phyloP scores from a whole-genome alignment of 2,888 invertebrate species.

The Pristionchus exspectatus region DNA sequence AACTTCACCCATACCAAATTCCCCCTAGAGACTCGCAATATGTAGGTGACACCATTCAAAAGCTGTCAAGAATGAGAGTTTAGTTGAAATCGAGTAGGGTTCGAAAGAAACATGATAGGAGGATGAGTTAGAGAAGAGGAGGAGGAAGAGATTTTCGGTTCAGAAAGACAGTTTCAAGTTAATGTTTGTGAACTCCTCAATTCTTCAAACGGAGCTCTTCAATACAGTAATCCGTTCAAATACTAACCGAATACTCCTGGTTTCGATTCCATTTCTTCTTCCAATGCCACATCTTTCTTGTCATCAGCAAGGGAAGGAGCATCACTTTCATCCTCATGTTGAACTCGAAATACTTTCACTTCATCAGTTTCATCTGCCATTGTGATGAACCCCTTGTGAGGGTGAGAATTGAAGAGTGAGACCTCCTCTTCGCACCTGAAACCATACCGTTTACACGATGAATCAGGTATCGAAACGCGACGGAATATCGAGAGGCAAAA shows the following conservation, averaged over 20 bases:
- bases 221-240: neutral
- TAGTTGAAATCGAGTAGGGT: neutral
- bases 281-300: constrained; percentile 73
- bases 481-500: neutral
- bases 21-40: constrained; percentile 34
- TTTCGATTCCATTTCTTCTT: constrained; percentile 59
- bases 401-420: neutral
- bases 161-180: neutral
- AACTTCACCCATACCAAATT: constrained; percentile 46
- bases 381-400: constrained; percentile 1
- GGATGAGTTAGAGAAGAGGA: constrained; percentile 22
- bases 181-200: neutral
- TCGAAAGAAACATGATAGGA: constrained; percentile 39
- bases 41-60: constrained; percentile 15
- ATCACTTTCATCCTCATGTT: constrained; percentile 60
- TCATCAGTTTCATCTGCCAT: constrained; percentile 67
- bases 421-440: too few species aligned
- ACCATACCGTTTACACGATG: neutral
- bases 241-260: constrained; percentile 1
- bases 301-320: constrained; percentile 69
- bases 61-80: constrained; percentile 26
- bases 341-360: constrained; percentile 69
- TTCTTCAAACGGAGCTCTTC: neutral
- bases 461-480: neutral
- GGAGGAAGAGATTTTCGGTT: neutral